Percentiles rank a stretch among this genome's conserved stretches.
Conservation (phyloP, 2,888 invertebrate genomes). For the Lasius platythorax region DNA sequence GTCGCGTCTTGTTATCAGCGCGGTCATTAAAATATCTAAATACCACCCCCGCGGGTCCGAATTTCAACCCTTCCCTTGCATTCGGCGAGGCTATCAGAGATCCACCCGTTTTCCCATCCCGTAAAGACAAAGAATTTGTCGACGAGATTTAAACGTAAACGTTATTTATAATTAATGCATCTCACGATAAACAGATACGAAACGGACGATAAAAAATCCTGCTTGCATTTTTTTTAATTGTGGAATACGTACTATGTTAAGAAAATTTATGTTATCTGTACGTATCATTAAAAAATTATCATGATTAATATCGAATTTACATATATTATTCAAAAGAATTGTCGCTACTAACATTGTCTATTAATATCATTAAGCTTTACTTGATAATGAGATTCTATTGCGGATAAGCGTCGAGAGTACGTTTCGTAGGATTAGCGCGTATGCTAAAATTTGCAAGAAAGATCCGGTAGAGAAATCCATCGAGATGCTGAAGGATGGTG, state of each 20-base stretch:
- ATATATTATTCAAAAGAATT: background rate
- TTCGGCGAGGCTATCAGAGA: slow-evolving; percentile 23
- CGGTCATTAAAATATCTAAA: slow-evolving; percentile 86
- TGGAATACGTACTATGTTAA: background rate
- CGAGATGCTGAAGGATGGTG: slow-evolving; percentile 19
- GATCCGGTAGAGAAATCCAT: background rate
- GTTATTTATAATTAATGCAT: background rate
- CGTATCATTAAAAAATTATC: background rate
- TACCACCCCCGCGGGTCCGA: slow-evolving; percentile 82
- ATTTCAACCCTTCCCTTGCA: slow-evolving; percentile 53
- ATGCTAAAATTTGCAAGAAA: slow-evolving; percentile 35
- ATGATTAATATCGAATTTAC: background rate
- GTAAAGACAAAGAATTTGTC: background rate
- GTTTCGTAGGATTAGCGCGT: slow-evolving; percentile 26
- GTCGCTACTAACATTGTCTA: background rate
- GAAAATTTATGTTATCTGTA: background rate
- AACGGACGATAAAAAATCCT: background rate
- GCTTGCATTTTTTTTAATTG: background rate
- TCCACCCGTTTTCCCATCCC: background rate
- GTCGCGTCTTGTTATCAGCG: slow-evolving; percentile 84
- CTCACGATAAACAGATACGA: background rate
- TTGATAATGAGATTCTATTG: slow-evolving; percentile 13
- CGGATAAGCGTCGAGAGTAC: slow-evolving; percentile 6
- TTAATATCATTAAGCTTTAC: background rate
- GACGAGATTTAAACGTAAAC: background rate